phyloP scores from a whole-genome alignment of 2,888 invertebrate species.

The Hyles lineata region DNA sequence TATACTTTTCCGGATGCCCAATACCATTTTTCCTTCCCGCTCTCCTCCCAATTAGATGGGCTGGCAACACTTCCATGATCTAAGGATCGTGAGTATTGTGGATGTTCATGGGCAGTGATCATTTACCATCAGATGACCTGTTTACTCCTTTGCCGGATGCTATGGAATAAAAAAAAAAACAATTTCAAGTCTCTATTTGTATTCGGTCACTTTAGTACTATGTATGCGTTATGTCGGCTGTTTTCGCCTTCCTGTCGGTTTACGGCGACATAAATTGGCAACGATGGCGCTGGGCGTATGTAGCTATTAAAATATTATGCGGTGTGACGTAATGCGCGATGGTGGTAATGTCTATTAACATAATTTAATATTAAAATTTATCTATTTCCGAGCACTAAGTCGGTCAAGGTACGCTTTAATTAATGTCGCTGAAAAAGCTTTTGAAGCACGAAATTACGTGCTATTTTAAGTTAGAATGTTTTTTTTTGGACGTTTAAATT shows the following conservation, averaged over 20 bases:
- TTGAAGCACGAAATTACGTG: background rate
- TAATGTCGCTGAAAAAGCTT: background rate
- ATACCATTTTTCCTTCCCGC: no score
- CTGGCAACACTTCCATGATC: no score
- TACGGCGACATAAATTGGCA: slow-evolving; percentile 49
- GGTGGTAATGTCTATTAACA: background rate
- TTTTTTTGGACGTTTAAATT: background rate
- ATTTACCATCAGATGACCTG: no score
- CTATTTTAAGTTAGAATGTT: background rate
- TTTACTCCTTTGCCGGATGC: no score
- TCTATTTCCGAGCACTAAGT: background rate
- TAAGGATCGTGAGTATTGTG: no score
- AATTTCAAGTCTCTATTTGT: background rate
- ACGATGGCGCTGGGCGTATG: slow-evolving; percentile 51
- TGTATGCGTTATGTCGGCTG: slow-evolving; percentile 30
- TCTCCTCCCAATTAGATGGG: no score
- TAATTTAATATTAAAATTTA: background rate
- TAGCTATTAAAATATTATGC: slow-evolving; percentile 36
- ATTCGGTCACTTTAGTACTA: background rate
- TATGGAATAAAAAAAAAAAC: no score
- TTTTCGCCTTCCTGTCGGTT: slow-evolving; percentile 46
- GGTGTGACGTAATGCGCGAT: slow-evolving; percentile 25
- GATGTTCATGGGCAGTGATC: no score
- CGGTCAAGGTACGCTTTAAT: no score
- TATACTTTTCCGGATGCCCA: no score